These are phyloP conservation scores for Capricornis sumatraensis DNA, from an alignment of 2,113 vertebrate genomes.

Conservation along the genomic window DNA sequence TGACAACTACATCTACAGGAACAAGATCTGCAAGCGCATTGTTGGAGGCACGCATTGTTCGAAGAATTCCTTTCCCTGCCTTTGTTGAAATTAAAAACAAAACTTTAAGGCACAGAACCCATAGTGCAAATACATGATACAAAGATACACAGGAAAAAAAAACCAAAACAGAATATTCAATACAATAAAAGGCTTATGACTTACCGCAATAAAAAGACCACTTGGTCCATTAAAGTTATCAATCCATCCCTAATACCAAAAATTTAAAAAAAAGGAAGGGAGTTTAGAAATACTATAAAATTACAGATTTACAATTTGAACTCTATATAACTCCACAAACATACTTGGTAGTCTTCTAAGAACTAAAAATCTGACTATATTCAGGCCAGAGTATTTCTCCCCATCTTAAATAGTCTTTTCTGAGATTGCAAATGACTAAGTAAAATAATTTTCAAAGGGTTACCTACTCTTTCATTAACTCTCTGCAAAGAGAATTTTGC, in stretches of 20 bases:
- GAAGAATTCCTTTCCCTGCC: conserved; percentile 98
- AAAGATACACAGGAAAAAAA: conserved; percentile 17
- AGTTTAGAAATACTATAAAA: conserved; percentile 44
- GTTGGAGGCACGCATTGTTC: conserved; percentile 97
- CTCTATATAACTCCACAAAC: background rate
- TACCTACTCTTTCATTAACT: conserved; percentile 9
- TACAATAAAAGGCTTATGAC: conserved; percentile 71
- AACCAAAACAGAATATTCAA: background rate
- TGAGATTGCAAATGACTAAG: background rate
- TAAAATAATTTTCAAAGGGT: conserved; percentile 26
- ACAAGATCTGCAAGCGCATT: conserved; percentile 95
- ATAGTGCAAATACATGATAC: background rate
- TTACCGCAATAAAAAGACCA: conserved; percentile 98
- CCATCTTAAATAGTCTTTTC: background rate
- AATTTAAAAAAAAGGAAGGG: conserved; percentile 9
- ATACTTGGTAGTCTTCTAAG: conserved; percentile 21
- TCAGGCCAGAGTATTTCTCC: background rate
- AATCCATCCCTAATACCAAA: conserved; percentile 92
- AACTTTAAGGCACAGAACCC: conserved; percentile 63
- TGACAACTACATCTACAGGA: conserved; percentile 97
- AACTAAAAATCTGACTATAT: background rate
- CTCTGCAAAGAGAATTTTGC: conserved; percentile 24
- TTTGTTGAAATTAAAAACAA: conserved; percentile 79
- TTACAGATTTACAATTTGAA: conserved; percentile 23
- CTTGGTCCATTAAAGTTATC: conserved; percentile 99